Percentiles rank a stretch among this genome's conserved stretches.
These are phyloP conservation scores for Sminthurinus signatus DNA, from an alignment of 1,140 invertebrate genomes.

Conservation along the genomic window DNA sequence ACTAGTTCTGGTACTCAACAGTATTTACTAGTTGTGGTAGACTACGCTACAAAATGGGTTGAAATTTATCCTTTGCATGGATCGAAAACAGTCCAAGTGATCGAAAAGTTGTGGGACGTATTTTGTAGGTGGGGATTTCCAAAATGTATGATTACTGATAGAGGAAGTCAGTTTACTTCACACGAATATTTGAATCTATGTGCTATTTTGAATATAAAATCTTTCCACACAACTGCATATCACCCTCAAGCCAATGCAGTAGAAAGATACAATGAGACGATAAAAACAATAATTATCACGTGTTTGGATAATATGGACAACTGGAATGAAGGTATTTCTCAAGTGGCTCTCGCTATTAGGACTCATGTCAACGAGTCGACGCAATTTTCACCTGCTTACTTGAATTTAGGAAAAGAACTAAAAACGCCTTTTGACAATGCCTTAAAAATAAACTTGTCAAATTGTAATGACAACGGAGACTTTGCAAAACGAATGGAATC, in stretches of 20 bases:
- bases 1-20: background rate
- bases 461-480: background rate
- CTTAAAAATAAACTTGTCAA: background rate
- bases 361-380: constrained; percentile 45
- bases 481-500: background rate
- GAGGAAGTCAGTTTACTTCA: constrained; percentile 40
- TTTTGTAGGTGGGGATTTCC: constrained; percentile 42
- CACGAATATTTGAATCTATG: constrained; percentile 20
- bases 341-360: constrained; percentile 47
- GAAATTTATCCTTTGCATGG: constrained; percentile 31
- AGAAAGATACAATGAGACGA: constrained; percentile 31
- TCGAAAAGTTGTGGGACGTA: constrained; percentile 25
- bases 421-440: background rate
- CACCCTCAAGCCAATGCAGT: constrained; percentile 35
- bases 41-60: constrained; percentile 36
- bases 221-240: constrained; percentile 29
- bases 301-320: background rate
- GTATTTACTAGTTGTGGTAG: constrained; percentile 33
- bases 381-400: constrained; percentile 43
- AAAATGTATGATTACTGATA: constrained; percentile 36
- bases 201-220: background rate
- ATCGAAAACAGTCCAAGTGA: constrained; percentile 11
- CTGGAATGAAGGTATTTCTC: constrained; percentile 44
- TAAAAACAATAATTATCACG: constrained; percentile 39
- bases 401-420: constrained; percentile 3